Base-by-base conservation (phyloP, 2,113 vertebrate species). In the Falco punctatus region DNA sequence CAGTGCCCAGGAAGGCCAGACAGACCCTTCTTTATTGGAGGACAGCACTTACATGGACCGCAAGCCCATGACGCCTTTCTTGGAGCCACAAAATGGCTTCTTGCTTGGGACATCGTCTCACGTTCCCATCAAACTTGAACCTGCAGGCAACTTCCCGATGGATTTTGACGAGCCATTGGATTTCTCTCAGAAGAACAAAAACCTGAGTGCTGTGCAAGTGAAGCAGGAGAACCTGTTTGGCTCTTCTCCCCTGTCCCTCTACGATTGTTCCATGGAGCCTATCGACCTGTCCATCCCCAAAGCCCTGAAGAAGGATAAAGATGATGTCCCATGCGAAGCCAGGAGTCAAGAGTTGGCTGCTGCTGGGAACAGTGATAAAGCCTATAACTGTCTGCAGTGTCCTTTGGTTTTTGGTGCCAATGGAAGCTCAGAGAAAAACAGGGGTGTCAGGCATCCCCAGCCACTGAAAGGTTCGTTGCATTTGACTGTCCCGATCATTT, bases 201-300 rank as follows among this genome's bases (percentile, higher is more conserved):
- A 84, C 94, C 28, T 94, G 94, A 73, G 88, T 42, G 96, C 98
- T 18, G 98, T 98, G 32, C 98, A 98, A 11, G 98, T 99, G 70
- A 99, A 99, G 88, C 97, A 98, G 97, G 99, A 99, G 92, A 97
- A 79, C 15, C 23, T 97, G 13, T 96, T 98, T 4, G 86, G 97
- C 69, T 85, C 97, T 40, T 95, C 98, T 18, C 85, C 96, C 21
- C 75, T 98, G 17, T 97, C 97, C 38, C 92, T 87, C 49, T 98
- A 98, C 0, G 99, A 99, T 92, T 96, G 98, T 86, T 97, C 98
- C 38, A 94, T 98, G 98, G 99, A 99, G 98, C 99, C 99, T 80
- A 99, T 99, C 0, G 99, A 99, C 90, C 97, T 99, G 52, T 99
- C 99, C n/a, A 98, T 99, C 77, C 99, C 98, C 75, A 99, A 99